Conservation (phyloP, 2,113 vertebrate species). For the Campylorhamphus procurvoides region DNA sequence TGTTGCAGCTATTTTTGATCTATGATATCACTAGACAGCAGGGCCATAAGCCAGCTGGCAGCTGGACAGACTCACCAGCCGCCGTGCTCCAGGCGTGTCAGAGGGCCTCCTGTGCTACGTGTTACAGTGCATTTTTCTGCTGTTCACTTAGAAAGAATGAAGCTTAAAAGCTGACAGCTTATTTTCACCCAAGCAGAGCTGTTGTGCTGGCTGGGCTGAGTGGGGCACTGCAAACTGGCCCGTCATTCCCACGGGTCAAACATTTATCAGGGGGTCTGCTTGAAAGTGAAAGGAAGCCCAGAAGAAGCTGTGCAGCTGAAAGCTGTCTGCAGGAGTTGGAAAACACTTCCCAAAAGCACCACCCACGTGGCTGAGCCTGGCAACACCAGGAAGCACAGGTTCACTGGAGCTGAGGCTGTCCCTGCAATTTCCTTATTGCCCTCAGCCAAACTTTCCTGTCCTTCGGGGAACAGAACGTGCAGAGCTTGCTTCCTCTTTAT, state of each 20-base stretch:
- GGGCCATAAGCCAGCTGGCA: slow-evolving; percentile 43
- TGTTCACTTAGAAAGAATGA: background rate
- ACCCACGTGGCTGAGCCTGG: background rate
- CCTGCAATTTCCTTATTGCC: background rate
- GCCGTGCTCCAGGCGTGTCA: background rate
- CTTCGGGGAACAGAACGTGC: background rate
- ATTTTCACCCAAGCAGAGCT: background rate
- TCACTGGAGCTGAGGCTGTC: background rate
- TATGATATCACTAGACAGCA: slow-evolving; percentile 26
- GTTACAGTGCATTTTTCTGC: background rate
- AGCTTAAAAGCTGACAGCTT: background rate
- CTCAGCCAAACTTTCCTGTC: background rate
- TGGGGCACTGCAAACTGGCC: background rate
- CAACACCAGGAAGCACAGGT: background rate
- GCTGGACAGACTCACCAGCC: background rate
- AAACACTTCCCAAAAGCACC: background rate
- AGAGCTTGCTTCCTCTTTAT: background rate
- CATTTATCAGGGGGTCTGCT: background rate
- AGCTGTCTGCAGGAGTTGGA: background rate
- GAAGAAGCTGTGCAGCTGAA: background rate
- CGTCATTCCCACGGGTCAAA: fast-evolving
- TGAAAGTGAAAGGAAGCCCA: background rate
- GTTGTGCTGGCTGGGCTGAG: background rate
- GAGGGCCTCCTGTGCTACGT: slow-evolving; percentile 12
- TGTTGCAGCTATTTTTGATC: slow-evolving; percentile 49